Conservation (phyloP, 2,888 invertebrate genomes). For the Megamerina dolium region DNA sequence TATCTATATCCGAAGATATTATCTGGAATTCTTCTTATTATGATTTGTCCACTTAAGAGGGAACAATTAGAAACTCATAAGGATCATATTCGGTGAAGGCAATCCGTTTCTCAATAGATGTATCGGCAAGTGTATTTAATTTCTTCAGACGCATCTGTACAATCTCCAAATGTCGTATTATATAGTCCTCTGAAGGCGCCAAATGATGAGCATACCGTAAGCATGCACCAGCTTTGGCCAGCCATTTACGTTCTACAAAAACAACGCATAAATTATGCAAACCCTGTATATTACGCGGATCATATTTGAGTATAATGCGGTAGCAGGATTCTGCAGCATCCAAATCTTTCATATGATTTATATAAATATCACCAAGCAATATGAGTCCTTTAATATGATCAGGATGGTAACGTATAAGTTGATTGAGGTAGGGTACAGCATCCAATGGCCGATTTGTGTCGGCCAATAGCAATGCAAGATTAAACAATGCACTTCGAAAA, state of each 20-base stretch:
- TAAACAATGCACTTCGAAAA: conserved; percentile 91
- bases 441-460: conserved; percentile 84
- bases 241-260: conserved; percentile 82
- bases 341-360: conserved; percentile 89
- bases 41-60: too few relatives aligned
- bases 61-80: too few relatives aligned
- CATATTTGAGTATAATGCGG: conserved; percentile 75
- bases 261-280: conserved; percentile 95
- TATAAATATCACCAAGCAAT: conserved; percentile 90
- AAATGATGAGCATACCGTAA: conserved; percentile 71
- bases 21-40: too few relatives aligned
- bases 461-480: conserved; percentile 82
- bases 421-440: conserved; percentile 87
- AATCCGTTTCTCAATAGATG: conserved; percentile 39
- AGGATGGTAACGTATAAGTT: conserved; percentile 83
- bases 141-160: conserved; percentile 53
- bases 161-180: conserved; percentile 81
- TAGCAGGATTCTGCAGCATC: conserved; percentile 96
- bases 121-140: conserved; percentile 41
- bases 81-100: conserved; percentile 47
- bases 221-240: conserved; percentile 80
- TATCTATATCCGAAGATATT: too few relatives aligned
- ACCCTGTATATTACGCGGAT: conserved; percentile 89
- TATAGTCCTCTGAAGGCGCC: conserved; percentile 88
- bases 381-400: conserved; percentile 93